phyloP scores from a whole-genome alignment of 2,797 vertebrate genomes.

The Brachyalestes nurse region DNA sequence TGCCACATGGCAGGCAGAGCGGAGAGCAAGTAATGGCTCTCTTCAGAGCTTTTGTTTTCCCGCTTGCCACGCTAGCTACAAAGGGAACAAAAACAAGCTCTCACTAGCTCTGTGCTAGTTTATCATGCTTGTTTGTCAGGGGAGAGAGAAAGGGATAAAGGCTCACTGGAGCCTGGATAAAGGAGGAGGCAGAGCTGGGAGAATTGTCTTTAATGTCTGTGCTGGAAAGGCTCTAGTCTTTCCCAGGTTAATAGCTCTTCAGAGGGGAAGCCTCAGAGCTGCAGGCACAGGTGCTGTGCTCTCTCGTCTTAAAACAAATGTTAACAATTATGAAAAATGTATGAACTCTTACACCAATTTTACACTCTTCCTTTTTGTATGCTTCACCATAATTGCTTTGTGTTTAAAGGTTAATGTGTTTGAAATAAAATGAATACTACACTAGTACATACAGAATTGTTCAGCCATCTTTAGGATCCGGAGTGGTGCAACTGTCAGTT shows the following conservation, averaged over 20 bases:
- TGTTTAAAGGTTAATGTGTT: too few relatives aligned
- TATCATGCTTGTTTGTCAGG: constrained; percentile 9
- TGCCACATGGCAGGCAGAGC: neutral
- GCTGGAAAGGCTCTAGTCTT: neutral
- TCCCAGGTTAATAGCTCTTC: neutral
- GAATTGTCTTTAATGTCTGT: constrained; percentile 7
- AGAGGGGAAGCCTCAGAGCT: neutral
- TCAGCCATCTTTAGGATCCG: too few relatives aligned
- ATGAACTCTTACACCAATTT: too few relatives aligned
- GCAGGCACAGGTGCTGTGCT: neutral
- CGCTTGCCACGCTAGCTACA: neutral
- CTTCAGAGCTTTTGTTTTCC: constrained; percentile 27
- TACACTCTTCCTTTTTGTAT: too few relatives aligned
- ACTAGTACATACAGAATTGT: too few relatives aligned
- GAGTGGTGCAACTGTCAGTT: too few relatives aligned
- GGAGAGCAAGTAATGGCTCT: constrained; percentile 18
- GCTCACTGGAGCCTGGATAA: neutral
- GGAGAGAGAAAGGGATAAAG: neutral
- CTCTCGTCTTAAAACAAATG: neutral
- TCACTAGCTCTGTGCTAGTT: neutral
- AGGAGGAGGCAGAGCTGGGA: neutral
- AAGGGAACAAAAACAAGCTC: constrained; percentile 8
- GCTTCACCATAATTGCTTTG: too few relatives aligned
- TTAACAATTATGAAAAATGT: neutral
- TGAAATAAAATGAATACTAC: too few relatives aligned